A percentile compares a stretch with the other conserved stretches of the same genome.
Conservation (phyloP, 2,797 vertebrate genomes). For the Vireo griseus region DNA sequence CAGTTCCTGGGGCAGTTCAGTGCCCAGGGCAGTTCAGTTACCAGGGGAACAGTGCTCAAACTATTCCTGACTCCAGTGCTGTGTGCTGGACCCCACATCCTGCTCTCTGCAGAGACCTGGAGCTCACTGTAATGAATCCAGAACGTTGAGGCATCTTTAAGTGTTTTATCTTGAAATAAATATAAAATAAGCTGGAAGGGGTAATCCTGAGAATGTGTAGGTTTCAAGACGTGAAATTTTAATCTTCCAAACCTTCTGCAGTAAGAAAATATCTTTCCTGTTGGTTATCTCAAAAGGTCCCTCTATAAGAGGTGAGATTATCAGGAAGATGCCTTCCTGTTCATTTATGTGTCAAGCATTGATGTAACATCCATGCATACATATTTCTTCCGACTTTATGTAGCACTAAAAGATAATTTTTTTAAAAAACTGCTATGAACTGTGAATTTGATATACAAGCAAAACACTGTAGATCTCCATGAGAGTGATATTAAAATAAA, state of each 20-base stretch:
- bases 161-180: neutral
- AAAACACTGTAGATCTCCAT: neutral
- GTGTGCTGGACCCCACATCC: neutral
- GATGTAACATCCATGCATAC: neutral
- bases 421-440: neutral
- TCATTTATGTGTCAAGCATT: neutral
- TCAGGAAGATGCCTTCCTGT: neutral
- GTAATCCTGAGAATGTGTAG: neutral
- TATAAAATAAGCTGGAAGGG: neutral
- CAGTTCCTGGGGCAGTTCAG: too few relatives aligned
- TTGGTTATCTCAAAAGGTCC: neutral
- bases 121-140: neutral
- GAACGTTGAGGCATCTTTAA: neutral
- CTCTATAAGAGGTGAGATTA: neutral
- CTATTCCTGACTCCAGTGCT: neutral
- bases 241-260: neutral
- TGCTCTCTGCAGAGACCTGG: neutral
- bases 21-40: too few relatives aligned
- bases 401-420: neutral
- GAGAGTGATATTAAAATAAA: neutral
- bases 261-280: neutral
- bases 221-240: neutral
- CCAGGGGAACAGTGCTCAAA: too few relatives aligned
- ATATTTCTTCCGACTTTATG: neutral
- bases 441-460: neutral